A percentile compares a stretch with the other conserved stretches of the same genome.
Conservation (phyloP, 2,888 invertebrate genomes). For the Sceliomorpha sp. region DNA sequence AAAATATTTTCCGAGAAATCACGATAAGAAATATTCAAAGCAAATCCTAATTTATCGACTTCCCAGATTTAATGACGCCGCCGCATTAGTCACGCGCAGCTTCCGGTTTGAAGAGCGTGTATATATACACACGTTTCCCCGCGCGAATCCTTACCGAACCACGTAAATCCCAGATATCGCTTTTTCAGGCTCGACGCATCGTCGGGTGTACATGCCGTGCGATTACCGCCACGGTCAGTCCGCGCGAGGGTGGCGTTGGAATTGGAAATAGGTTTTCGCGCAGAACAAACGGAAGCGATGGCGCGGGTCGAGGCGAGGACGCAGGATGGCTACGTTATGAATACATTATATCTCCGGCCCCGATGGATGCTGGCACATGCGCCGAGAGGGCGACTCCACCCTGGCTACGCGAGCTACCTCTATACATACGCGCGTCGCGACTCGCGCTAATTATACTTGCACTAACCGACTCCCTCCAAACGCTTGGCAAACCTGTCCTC, state of each 20-base stretch:
- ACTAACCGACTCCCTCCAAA: conserved; percentile 72
- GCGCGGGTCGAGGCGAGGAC: conserved; percentile 38
- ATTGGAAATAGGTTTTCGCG: conserved; percentile 57
- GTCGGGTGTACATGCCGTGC: conserved; percentile 32
- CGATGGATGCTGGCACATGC: conserved; percentile 78
- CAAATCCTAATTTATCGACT: conserved; percentile 25
- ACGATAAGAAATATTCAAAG: no score
- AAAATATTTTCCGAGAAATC: no score
- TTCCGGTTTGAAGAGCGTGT: conserved; percentile 35
- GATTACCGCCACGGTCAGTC: conserved; percentile 56
- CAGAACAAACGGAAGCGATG: conserved; percentile 50
- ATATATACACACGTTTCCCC: no score
- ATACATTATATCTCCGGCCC: conserved; percentile 74
- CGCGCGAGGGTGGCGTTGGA: conserved; percentile 47
- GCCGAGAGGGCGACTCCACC: conserved; percentile 74
- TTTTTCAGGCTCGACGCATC: conserved; percentile 50
- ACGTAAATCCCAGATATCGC: conserved; percentile 50
- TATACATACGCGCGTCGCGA: conserved; percentile 45
- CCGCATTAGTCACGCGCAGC: conserved; percentile 36
- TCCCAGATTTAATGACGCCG: conserved; percentile 9
- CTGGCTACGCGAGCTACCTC: conserved; percentile 56
- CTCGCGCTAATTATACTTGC: conserved; percentile 77
- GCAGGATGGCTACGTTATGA: conserved; percentile 71
- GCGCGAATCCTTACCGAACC: conserved; percentile 34
- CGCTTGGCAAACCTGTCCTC: conserved; percentile 53